A percentile compares a stretch with the other conserved stretches of the same genome.
phyloP scores from a whole-genome alignment of 1,140 invertebrate species.

The Rhopalosiphum padi region DNA sequence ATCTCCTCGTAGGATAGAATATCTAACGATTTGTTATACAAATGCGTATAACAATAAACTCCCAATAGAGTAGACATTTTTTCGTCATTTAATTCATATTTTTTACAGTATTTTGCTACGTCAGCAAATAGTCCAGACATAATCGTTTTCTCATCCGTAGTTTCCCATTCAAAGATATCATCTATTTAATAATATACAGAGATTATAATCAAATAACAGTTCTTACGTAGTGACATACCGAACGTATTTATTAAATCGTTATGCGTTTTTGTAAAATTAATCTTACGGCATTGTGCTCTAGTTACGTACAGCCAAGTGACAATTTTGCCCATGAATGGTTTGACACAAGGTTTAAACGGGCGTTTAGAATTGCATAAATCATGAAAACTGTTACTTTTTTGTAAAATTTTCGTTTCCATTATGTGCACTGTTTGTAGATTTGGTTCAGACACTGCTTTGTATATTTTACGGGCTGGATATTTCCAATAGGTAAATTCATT shows the following conservation, averaged over 20 bases:
- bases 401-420: not conserved
- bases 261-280: conserved; percentile 34
- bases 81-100: not conserved
- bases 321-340: not conserved
- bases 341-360: not conserved
- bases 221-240: not conserved
- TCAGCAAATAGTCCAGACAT: conserved; percentile 34
- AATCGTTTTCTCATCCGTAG: not conserved
- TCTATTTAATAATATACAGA: not conserved
- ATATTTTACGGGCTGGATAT: not conserved
- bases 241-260: not conserved
- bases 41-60: conserved; percentile 30
- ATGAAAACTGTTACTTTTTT: conserved; percentile 41
- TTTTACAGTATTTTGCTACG: conserved; percentile 29
- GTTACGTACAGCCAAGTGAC: conserved; percentile 37
- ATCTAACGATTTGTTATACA: not conserved
- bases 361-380: not conserved
- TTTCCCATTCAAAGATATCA: conserved; percentile 24
- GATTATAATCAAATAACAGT: not conserved
- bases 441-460: conserved; percentile 17
- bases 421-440: conserved; percentile 8
- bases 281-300: not conserved
- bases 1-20: not conserved
- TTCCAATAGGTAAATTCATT: conserved; percentile 24
- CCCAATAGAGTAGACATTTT: conserved; percentile 46